Base-by-base conservation (phyloP, 2,113 vertebrate genomes). In the Stictonetta naevosa region DNA sequence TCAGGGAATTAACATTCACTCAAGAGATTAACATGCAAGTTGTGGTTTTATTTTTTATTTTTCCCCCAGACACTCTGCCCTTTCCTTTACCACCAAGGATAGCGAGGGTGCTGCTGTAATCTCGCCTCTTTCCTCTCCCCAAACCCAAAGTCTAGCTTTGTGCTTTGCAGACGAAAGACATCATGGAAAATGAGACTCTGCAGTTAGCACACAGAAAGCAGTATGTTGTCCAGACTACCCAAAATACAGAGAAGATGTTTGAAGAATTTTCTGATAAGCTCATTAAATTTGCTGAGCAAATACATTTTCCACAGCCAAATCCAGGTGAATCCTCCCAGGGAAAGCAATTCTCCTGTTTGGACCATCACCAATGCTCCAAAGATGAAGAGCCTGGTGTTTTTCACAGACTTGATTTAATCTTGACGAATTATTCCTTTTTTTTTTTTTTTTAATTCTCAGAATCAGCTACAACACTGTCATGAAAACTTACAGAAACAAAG, bases 391-490 rank as follows among this genome's bases (percentile, higher is more conserved):
- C 94, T 96, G 94, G 91, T 94, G 71, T 92, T 94, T 69, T 96
- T 96, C 95, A 97, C 28, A 88, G 58, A 36, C 58, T 50, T 91
- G 67, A 95, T 95, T 90, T 90, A 90, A 96, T 91, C 87, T 96
- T 75, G 58, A 92, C 58, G 78, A 84, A 90, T 84, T 72, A 87
- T 59, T 38, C 22, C 10, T 46, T 46, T 46, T 46, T 26, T 69
- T 20, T 5, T 22, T 22, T 15, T 74, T 71, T 20, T 19, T 34
- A 69, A 34, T 72, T 93, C 80, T 83, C 52, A 88, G 76, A 83
- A 81, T 91, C 36, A 74, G 38, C 68, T 34, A 78, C 40, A 81
- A 44, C 22, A 22, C 1, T 55, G 29, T 44, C 11, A 15, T 19
- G 38, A 93, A 85, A 94, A 76, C 25, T 48, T 81, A 62, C 86